These are phyloP conservation scores for Andrena bucephala DNA, from an alignment of 2,888 invertebrate genomes.

Conservation along the genomic window DNA sequence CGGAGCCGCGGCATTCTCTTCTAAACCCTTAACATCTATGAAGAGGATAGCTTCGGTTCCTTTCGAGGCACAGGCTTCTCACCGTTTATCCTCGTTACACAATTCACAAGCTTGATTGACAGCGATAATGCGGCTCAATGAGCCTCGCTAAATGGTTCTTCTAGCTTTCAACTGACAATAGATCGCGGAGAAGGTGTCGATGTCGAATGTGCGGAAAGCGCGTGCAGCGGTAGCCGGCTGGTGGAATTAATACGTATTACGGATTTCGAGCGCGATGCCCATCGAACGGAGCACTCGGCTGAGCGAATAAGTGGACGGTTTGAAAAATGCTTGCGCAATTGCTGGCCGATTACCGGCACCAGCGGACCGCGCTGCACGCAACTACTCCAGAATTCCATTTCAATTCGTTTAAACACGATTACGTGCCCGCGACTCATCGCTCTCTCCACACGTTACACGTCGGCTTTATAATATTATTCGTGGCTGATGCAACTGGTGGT, in stretches of 20 bases:
- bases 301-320: constrained; percentile 2
- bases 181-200: not conserved
- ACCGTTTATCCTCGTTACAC: constrained; percentile 25
- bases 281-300: not conserved
- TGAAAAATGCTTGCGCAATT: constrained; percentile 59
- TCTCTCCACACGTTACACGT: constrained; percentile 56
- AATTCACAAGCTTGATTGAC: constrained; percentile 15
- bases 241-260: constrained; percentile 1
- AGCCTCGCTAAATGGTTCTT: constrained; percentile 31
- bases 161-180: not conserved
- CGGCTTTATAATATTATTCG: constrained; percentile 33
- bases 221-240: not conserved
- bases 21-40: not conserved
- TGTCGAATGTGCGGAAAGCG: not conserved
- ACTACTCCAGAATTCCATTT: constrained; percentile 70
- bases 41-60: constrained; percentile 16
- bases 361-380: constrained; percentile 63
- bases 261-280: constrained; percentile 11
- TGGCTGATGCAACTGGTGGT: constrained; percentile 46
- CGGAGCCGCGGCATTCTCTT: constrained; percentile 1
- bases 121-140: constrained; percentile 33
- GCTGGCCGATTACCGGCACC: constrained; percentile 64
- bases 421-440: constrained; percentile 65
- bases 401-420: constrained; percentile 73
- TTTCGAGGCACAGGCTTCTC: constrained; percentile 11